Conservation (phyloP, 2,888 invertebrate species). For the Trileptium ribeirensis region DNA sequence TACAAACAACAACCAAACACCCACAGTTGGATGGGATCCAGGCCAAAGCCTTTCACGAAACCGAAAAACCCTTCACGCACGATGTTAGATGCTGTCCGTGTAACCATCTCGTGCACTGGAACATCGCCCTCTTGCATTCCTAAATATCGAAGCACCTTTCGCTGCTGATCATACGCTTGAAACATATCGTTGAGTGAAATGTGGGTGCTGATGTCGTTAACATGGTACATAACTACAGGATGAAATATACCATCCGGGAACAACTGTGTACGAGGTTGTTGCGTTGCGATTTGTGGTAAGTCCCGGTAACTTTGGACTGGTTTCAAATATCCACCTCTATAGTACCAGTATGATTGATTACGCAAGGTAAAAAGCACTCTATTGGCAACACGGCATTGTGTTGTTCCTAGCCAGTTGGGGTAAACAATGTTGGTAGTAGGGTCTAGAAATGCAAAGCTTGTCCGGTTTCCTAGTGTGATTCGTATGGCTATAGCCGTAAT, state of each 20-base stretch:
- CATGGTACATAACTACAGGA: not conserved
- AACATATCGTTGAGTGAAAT: not conserved
- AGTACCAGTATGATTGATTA: not conserved
- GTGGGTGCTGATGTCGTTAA: not conserved
- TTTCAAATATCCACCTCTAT: no score
- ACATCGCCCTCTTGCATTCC: not conserved
- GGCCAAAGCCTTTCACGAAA: not conserved
- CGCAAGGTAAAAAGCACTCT: not conserved
- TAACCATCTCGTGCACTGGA: not conserved
- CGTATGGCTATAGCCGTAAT: not conserved
- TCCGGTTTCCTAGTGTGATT: not conserved
- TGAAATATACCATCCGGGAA: not conserved
- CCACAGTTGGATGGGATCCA: not conserved
- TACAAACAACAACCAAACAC: not conserved
- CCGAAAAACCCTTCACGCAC: not conserved
- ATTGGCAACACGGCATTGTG: not conserved
- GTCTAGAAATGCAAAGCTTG: not conserved
- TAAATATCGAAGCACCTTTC: not conserved
- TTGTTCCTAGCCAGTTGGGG: not conserved
- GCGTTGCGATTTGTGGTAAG: no score
- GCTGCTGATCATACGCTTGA: not conserved
- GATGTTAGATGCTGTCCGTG: not conserved
- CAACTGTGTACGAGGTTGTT: no score
- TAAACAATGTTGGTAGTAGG: not conserved
- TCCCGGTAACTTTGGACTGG: no score